These are phyloP conservation scores for Rhagium mordax DNA, from an alignment of 2,888 invertebrate species.

Conservation along the genomic window DNA sequence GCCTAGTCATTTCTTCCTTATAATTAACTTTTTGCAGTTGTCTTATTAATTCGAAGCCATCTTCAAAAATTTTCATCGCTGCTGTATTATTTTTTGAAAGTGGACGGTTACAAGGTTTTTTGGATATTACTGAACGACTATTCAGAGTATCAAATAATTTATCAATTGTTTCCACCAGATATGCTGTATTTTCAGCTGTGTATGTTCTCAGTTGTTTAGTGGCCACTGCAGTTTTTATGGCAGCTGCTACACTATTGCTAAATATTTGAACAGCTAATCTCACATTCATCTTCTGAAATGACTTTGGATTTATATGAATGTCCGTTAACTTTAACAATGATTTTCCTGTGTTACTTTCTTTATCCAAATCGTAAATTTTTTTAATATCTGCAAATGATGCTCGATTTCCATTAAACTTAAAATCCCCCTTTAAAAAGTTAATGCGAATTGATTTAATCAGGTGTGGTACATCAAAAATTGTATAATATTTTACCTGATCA, in stretches of 20 bases:
- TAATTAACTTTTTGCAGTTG: no score
- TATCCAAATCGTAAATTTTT: conserved; percentile 31
- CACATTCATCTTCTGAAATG: conserved; percentile 37
- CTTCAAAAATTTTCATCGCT: background rate
- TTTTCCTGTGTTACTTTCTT: conserved; percentile 5
- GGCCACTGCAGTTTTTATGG: conserved; percentile 34
- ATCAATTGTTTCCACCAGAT: background rate
- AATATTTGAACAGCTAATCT: conserved; percentile 41
- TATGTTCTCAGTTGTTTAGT: conserved; percentile 29
- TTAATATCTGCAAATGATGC: conserved; percentile 36
- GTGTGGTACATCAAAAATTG: conserved; percentile 46
- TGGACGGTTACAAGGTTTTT: background rate
- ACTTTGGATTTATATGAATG: conserved; percentile 40
- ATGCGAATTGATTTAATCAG: conserved; percentile 38
- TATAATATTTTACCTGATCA: conserved; percentile 31
- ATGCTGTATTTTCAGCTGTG: background rate
- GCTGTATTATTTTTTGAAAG: background rate
- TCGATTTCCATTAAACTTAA: conserved; percentile 13
- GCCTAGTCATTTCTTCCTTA: no score
- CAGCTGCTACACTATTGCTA: conserved; percentile 39
- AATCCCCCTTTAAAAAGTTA: conserved; percentile 35
- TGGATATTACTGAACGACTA: no score
- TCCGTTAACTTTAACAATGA: conserved; percentile 38
- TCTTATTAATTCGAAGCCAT: background rate
- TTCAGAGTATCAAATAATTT: background rate